Percentiles rank a stretch among this genome's conserved stretches.
Evolutionary conservation across 1,140 invertebrate species (phyloP).

Genomic region (Ctenoplectra terminalis): DNA sequence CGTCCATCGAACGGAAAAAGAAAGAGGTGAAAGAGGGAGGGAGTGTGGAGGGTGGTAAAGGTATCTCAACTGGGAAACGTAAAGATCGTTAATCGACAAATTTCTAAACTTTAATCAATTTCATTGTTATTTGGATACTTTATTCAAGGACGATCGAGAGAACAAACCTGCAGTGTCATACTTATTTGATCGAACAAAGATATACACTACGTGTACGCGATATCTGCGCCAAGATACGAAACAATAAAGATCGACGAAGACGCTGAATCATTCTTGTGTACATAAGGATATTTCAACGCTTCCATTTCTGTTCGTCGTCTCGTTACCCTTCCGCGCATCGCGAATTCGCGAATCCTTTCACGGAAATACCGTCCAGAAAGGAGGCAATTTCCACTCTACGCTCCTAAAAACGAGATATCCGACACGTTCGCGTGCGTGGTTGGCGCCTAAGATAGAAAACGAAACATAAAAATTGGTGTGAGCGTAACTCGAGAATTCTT

Average conservation of each 20-base stretch:
- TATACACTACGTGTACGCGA: neutral
- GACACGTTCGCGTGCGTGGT: neutral
- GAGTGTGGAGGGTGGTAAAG: neutral
- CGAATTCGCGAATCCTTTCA: neutral
- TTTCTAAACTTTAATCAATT: neutral
- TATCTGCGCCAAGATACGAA: neutral
- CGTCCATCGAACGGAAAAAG: slow-evolving; percentile 32
- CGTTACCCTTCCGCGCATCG: neutral
- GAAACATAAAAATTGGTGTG: neutral
- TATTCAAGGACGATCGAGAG: neutral
- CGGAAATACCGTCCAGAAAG: neutral
- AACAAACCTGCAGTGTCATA: neutral
- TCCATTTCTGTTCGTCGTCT: neutral
- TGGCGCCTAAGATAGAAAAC: neutral
- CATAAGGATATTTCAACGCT: neutral
- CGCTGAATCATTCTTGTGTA: neutral
- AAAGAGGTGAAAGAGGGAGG: neutral
- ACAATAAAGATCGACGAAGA: neutral
- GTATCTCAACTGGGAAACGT: neutral
- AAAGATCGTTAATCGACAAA: neutral
- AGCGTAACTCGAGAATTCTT: neutral
- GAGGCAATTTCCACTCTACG: too few species aligned
- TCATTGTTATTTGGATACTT: neutral
- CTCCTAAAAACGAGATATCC: neutral
- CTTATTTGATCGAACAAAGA: neutral